These are phyloP conservation scores for Pteruthius melanotis DNA, from an alignment of 2,113 vertebrate genomes.

Conservation along the genomic window DNA sequence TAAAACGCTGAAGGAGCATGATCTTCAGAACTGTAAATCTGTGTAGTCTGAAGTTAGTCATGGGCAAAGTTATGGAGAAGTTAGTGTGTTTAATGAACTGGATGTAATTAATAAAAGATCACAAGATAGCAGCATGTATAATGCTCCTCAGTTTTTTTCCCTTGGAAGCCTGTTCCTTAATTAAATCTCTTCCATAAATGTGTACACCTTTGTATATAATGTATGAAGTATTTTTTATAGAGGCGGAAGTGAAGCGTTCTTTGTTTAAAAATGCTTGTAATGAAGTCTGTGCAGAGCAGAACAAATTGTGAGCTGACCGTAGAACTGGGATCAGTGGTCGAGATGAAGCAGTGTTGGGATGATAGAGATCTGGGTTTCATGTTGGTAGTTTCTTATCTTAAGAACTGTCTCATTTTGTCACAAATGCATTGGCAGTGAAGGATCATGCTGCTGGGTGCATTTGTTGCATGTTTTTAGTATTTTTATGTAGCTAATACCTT, in stretches of 20 bases:
- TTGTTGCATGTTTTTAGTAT: not conserved
- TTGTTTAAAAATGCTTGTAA: not conserved
- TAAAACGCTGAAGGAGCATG: not conserved
- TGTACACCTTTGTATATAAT: not conserved
- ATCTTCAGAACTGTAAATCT: not conserved
- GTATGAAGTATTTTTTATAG: not conserved
- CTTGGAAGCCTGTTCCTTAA: not conserved
- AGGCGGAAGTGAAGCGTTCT: not conserved
- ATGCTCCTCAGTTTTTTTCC: not conserved
- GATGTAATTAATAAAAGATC: not conserved
- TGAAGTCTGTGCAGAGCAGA: not conserved
- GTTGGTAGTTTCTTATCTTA: not conserved
- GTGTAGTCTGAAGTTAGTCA: not conserved
- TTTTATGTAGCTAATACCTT: not conserved
- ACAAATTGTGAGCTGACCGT: not conserved
- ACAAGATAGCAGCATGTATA: not conserved
- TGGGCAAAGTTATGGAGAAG: not conserved
- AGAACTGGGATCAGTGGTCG: not conserved
- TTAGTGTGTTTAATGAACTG: not conserved
- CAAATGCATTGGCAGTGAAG: rapidly evolving
- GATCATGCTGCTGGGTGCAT: not conserved
- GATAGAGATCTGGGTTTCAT: not conserved
- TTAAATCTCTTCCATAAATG: not conserved
- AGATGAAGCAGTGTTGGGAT: not conserved
- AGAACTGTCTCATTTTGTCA: not conserved